Percentiles rank a stretch among this genome's conserved stretches.
Conservation (phyloP, 2,888 invertebrate genomes). For the Drosophila anomalipes region DNA sequence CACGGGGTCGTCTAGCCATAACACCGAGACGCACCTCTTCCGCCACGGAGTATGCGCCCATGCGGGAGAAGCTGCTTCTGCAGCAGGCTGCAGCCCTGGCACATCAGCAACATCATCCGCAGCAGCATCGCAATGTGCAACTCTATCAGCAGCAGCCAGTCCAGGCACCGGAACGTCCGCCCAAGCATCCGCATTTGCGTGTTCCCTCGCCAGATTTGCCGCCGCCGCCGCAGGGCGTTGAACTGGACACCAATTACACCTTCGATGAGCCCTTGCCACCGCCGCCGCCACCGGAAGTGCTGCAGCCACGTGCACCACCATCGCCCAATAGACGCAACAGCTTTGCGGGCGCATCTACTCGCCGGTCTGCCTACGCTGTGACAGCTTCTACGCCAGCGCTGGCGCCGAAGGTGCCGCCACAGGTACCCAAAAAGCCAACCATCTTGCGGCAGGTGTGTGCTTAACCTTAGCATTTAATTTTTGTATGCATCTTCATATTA, state of each 20-base stretch:
- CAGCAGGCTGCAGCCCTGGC: slow-evolving; percentile 82
- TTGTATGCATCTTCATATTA: not conserved
- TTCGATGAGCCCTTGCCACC: slow-evolving; percentile 85
- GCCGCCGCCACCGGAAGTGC: slow-evolving; percentile 85
- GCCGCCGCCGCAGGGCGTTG: slow-evolving; percentile 83
- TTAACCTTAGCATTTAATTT: not conserved
- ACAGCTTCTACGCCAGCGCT: slow-evolving; percentile 53
- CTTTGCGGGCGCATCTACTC: slow-evolving; percentile 85
- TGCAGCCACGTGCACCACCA: slow-evolving; percentile 79
- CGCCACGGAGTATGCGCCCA: slow-evolving; percentile 88
- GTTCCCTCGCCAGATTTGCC: slow-evolving; percentile 85
- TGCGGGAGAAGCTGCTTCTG: slow-evolving; percentile 83
- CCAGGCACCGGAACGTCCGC: slow-evolving; percentile 89
- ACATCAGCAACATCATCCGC: slow-evolving; percentile 84
- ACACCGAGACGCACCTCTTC: slow-evolving; percentile 87
- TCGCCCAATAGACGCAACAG: slow-evolving; percentile 85
- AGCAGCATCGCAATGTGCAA: slow-evolving; percentile 69
- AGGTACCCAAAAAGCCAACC: slow-evolving; percentile 84
- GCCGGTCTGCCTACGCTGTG: slow-evolving; percentile 71
- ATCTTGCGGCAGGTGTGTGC: slow-evolving; percentile 80
- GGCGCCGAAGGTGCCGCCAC: slow-evolving; percentile 84
- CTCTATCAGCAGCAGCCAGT: slow-evolving; percentile 65
- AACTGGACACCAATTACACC: slow-evolving; percentile 77
- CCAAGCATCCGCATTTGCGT: slow-evolving; percentile 90
- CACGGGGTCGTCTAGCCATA: slow-evolving; percentile 73